These are phyloP conservation scores for Drosophila trapezifrons DNA, from an alignment of 1,140 invertebrate species.

Conservation along the genomic window DNA sequence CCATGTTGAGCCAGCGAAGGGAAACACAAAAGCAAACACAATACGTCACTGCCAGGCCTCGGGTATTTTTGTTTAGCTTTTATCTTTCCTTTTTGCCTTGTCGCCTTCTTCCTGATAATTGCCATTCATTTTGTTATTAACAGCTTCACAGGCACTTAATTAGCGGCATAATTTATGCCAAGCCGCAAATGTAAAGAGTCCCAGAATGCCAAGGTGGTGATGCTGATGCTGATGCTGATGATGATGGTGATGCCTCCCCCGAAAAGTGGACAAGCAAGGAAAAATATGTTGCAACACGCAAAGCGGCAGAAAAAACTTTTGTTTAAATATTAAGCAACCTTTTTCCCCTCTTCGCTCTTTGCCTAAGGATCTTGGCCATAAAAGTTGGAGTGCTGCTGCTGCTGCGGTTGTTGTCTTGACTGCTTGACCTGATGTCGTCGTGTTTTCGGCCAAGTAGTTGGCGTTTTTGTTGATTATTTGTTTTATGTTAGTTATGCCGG, in stretches of 20 bases:
- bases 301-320: conserved; percentile 45
- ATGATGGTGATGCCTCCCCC: conserved; percentile 16
- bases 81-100: conserved; percentile 11
- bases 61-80: conserved; percentile 29
- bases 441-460: conserved; percentile 55
- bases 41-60: conserved; percentile 17
- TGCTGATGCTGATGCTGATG: conserved; percentile 17
- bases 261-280: conserved; percentile 45
- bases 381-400: conserved; percentile 55
- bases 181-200: conserved; percentile 29
- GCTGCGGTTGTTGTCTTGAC: conserved; percentile 44
- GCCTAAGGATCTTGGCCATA: conserved; percentile 34
- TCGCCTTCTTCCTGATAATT: conserved; percentile 49
- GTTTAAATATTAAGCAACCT: conserved; percentile 69
- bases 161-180: conserved; percentile 66
- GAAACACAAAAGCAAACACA: conserved; percentile 20
- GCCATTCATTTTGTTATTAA: conserved; percentile 64
- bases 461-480: conserved; percentile 49
- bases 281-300: conserved; percentile 43
- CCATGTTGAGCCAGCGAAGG: neutral
- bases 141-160: conserved; percentile 67
- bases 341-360: neutral
- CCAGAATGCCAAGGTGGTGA: conserved; percentile 28
- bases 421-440: conserved; percentile 57
- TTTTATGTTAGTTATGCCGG: conserved; percentile 44